Evolutionary conservation across 2,888 invertebrate genomes (phyloP).

Genomic region (Caenorhabditis panamensis): DNA sequence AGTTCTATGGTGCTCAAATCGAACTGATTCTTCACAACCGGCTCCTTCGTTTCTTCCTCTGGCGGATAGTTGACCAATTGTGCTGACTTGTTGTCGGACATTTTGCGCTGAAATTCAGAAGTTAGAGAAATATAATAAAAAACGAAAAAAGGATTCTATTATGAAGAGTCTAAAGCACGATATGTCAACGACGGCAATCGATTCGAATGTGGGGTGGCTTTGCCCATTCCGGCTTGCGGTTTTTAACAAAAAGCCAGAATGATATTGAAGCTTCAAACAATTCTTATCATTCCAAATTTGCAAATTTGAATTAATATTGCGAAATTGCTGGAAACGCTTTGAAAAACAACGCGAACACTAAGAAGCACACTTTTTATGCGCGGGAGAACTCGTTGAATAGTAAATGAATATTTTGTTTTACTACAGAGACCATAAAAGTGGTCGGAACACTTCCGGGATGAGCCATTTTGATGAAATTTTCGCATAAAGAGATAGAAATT

Average conservation of each 20-base stretch:
- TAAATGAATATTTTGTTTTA: conserved; percentile 49
- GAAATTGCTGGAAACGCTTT: too few relatives aligned
- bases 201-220: too few relatives aligned
- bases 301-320: too few relatives aligned
- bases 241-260: too few relatives aligned
- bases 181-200: too few relatives aligned
- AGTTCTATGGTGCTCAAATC: conserved; percentile 50
- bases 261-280: too few relatives aligned
- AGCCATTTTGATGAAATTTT: conserved; percentile 22
- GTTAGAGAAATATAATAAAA: neutral
- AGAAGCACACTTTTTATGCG: too few relatives aligned
- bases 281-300: too few relatives aligned
- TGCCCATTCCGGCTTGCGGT: too few relatives aligned
- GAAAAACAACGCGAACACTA: too few relatives aligned
- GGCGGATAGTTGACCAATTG: conserved; percentile 35
- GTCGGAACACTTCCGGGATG: neutral
- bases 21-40: conserved; percentile 70
- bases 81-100: conserved; percentile 33
- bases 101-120: conserved; percentile 3
- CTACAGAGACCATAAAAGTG: conserved; percentile 49
- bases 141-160: conserved; percentile 1
- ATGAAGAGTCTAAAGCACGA: too few relatives aligned
- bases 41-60: conserved; percentile 58
- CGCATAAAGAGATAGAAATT: neutral
- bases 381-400: conserved; percentile 50